Evolutionary conservation across 1,140 invertebrate genomes (phyloP).

Genomic region (Lepidurus arcticus): DNA sequence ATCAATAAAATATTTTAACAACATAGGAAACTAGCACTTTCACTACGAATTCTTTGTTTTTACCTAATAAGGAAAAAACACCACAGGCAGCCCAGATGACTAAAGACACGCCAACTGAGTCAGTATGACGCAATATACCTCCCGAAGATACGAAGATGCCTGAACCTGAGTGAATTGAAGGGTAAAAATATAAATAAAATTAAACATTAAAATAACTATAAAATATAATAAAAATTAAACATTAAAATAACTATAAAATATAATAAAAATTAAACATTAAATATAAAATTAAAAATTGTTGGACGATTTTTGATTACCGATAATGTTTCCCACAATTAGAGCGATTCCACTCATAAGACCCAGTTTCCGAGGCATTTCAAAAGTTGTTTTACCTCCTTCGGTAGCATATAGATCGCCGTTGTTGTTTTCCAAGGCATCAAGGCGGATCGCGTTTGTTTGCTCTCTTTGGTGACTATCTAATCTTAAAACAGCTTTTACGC

Average conservation of each 20-base stretch:
- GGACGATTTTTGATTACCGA: constrained; percentile 35
- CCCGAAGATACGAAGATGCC: constrained; percentile 55
- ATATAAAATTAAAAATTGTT: not conserved
- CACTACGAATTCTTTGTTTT: not conserved
- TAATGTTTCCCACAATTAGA: constrained; percentile 42
- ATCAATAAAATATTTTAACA: not conserved
- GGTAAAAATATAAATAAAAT: too few species aligned
- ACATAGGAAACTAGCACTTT: too few species aligned
- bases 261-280: too few species aligned
- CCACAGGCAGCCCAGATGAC: constrained; percentile 52
- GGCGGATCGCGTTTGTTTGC: not conserved
- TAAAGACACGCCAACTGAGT: constrained; percentile 50
- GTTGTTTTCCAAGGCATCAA: not conserved
- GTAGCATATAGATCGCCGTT: not conserved
- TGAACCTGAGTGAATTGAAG: constrained; percentile 42
- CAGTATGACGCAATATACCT: constrained; percentile 55
- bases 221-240: not conserved
- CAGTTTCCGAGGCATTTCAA: constrained; percentile 46
- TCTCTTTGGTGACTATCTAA: not conserved
- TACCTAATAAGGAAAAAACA: constrained; percentile 48
- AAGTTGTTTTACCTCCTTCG: constrained; percentile 53
- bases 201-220: constrained; percentile 8
- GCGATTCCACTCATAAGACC: constrained; percentile 41
- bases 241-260: not conserved
- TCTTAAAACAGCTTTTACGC: too few species aligned